Evolutionary conservation across 2,888 invertebrate species (phyloP), one percentile per base, ranked within the genome.

Genomic region (Myathropa florea): DNA sequence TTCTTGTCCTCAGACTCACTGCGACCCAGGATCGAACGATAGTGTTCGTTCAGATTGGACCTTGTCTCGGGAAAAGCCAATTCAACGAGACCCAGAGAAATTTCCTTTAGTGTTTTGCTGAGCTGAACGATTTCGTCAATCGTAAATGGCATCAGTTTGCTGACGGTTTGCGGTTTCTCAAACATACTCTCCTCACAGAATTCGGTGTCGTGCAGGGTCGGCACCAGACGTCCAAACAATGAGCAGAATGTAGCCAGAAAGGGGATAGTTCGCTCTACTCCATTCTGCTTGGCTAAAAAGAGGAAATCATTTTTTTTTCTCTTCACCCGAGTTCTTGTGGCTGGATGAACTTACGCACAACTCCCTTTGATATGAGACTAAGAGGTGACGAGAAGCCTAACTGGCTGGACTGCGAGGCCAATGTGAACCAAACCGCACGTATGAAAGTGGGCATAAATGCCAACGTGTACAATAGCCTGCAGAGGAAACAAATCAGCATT

Each of bases 191-290:
- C 94, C 46, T 93, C 93, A 65, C 95, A 96, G 92, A 98, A 97
- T 92, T 98, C 98, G 0, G 96, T 95, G 91, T 98, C 98, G 89
- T 98, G 97, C 30, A 98, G 92, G 0, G 97, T 97, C 0, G 96
- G 95, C 65, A 98, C 94, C 3, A 97, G 93, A 53, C 97, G 94
- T 59, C 96, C 96, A 91, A 97, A 97, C 0, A 97, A 93, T 1
- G 97, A 95, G 91, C 97, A 97, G 92, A 98, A 98, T 0, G 97
- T 96, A 0, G 97, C 96, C 39, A 98, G 91, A 0, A 97, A 94
- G 0, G 97, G 97, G 12, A 97, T 94, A 18, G 97, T 94, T 14
- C 94, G 94, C 80, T 92, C 91, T 2, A 92, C 91, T 21, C 95
- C 94, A 3, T 95, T 94, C 85, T 96, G 94, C 7, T 94, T 93